Evolutionary conservation across 2,888 invertebrate species (phyloP), one percentile per base, ranked within the genome.

Genomic region (Cistogaster globosa): DNA sequence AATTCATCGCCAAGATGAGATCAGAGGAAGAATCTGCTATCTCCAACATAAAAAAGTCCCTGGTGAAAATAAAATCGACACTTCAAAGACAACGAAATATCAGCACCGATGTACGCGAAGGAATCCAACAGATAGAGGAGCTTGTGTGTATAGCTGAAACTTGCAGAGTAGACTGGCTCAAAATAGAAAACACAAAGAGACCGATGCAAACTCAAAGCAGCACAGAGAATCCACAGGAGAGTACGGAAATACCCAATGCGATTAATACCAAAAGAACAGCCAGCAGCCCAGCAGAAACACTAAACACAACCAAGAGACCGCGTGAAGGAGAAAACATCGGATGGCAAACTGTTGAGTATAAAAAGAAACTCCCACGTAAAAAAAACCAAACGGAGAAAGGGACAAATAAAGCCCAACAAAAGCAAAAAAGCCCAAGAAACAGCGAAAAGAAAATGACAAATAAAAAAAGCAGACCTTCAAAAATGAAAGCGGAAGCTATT

Each of bases 401-500:
- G 57, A 12, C 20, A 1, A 51, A 51, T 51, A 51, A 51, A 51
- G 51, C 6, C 51, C 51, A 51, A 51, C 51, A 51, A 51, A 18
- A 51, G 18, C 51, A 51, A 51, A 18, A 62, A 38, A 62, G 14
- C 14, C 42, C 20, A 45, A 42, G 18, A 38, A 63, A 20, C 20
- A 38, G 42, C 12, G 42, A 7, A 6, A 20, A 51, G 12, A 42
- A 18, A 18, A 38, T 20, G 22, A 12, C 20, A 22, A 55, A 22
- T 22, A 22, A 55, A 55, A 3, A 22, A 4, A 22, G 22, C 55
- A 55, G 22, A 55, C 55, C n/a, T 11, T 18, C 38, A 20, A 42
- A 38, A 63, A 42, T 22, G 62, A 42, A 62, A 62, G 42, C 20
- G 11, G 38, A 63, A 42, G 63, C 38, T 51, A 51, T 51, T n/a